Percentiles rank a stretch among this genome's conserved stretches.
phyloP scores from a whole-genome alignment of 2,888 invertebrate species.

The Keiferia lycopersicella region DNA sequence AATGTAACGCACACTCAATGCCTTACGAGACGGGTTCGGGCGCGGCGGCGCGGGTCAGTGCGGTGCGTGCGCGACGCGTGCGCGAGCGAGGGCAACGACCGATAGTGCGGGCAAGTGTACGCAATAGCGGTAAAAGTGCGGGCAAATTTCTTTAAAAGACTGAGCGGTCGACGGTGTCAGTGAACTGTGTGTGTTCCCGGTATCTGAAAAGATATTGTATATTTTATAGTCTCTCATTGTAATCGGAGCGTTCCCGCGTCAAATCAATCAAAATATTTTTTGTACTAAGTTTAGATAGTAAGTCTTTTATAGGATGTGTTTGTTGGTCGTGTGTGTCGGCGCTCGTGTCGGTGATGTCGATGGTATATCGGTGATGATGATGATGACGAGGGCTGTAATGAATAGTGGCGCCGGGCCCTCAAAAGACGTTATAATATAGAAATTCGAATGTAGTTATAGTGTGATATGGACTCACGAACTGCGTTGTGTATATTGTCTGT shows the following conservation, averaged over 20 bases:
- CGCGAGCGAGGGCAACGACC: slow-evolving; percentile 22
- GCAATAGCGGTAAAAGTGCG: slow-evolving; percentile 26
- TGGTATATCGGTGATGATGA: background rate
- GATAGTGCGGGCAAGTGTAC: slow-evolving; percentile 23
- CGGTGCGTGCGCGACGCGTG: too few relatives aligned
- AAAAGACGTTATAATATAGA: slow-evolving; percentile 58
- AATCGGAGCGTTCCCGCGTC: slow-evolving; percentile 29
- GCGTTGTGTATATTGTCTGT: slow-evolving; percentile 62
- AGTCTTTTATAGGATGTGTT: slow-evolving; percentile 27
- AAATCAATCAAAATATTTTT: slow-evolving; percentile 30
- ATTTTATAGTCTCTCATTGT: slow-evolving; percentile 27
- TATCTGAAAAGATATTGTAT: slow-evolving; percentile 22
- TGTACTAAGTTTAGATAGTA: slow-evolving; percentile 30
- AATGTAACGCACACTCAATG: slow-evolving; percentile 45
- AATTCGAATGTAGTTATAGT: slow-evolving; percentile 54
- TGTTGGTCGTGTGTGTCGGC: slow-evolving; percentile 19
- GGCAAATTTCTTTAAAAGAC: slow-evolving; percentile 26
- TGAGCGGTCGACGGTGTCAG: slow-evolving; percentile 13
- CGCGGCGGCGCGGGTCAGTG: slow-evolving; percentile 25
- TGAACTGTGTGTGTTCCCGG: slow-evolving; percentile 14
- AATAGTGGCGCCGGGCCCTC: slow-evolving; percentile 45
- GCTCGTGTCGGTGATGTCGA: background rate
- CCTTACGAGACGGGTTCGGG: slow-evolving; percentile 35
- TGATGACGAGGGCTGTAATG: slow-evolving; percentile 10
- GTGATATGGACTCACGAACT: slow-evolving; percentile 48